Base-by-base conservation (phyloP, 2,888 invertebrate species). In the Ennomos quercinarius region DNA sequence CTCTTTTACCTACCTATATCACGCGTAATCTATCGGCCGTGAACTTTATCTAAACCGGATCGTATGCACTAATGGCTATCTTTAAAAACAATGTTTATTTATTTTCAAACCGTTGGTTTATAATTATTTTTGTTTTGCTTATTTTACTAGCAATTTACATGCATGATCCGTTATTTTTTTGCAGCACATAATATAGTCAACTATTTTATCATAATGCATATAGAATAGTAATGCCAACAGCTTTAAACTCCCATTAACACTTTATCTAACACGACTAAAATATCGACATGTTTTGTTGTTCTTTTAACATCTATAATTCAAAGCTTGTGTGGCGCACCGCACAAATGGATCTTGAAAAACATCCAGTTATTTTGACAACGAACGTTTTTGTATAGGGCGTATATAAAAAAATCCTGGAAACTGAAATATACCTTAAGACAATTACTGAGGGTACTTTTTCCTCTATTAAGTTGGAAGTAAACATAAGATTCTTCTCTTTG, bases 311-410 rank as follows among this genome's bases (percentile, higher is more conserved):
- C 78, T 78, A 87, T 88, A 88, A 89, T 85, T 86, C 84, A 84
- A 74, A 75, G 75, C 79, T 81, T 78, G 83, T 80, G 78, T 80
- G 81, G 79, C 80, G 73, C 81, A 79, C 83, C 82, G 74, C 80
- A 82, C 83, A 86, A 90, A 89, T 87, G 87, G 81, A 87, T 90
- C 87, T 91, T 85, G 83, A 90, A 90, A 90, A 90, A 88, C 88
- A 88, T 86, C 87, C 84, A 86, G 84, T 86, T 90, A 90, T 91
- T 89, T 89, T 86, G 89, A 91, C 88, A 87, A 78, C 76, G 72
- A 64, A 63, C 69, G 60, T 66, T 74, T 79, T 47, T 70, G 64
- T 77, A 72, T 73, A 81, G 70, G 77, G 76, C 86, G 74, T 88
- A 89, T 83, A 80, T 63, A 66, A 72, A 6, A 54, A 11, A 52